phyloP scores from a whole-genome alignment of 2,888 invertebrate species.

The Zootermopsis nevadensis region DNA sequence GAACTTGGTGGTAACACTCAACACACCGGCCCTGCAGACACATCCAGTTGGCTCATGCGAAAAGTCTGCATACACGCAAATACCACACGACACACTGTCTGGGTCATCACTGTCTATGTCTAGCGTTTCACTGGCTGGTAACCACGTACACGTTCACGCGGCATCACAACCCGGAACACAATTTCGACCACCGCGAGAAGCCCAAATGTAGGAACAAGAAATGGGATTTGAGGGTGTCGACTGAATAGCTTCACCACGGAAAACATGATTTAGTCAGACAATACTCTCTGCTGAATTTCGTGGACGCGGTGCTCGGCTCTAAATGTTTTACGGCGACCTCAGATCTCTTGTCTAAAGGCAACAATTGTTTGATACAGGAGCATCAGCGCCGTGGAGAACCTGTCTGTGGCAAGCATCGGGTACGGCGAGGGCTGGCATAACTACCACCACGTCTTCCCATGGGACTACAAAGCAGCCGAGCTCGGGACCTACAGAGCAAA shows the following conservation, averaged over 20 bases:
- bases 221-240: background rate
- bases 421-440: constrained; percentile 95
- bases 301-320: background rate
- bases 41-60: too few species aligned
- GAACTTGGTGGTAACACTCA: too few species aligned
- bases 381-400: constrained; percentile 84
- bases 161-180: too few species aligned
- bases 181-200: too few species aligned
- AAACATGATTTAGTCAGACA: background rate
- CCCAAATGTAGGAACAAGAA: too few species aligned
- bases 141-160: too few species aligned
- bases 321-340: background rate
- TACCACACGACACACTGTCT: too few species aligned
- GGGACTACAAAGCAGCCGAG: constrained; percentile 93
- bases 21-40: too few species aligned
- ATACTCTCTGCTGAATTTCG: background rate
- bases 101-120: too few species aligned
- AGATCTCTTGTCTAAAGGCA: background rate
- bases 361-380: constrained; percentile 64
- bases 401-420: constrained; percentile 76
- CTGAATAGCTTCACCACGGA: background rate
- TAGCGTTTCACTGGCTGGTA: too few species aligned
- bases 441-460: constrained; percentile 93
- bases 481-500: constrained; percentile 71
- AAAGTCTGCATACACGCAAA: too few species aligned